Evolutionary conservation across 2,797 vertebrate genomes (phyloP).

Genomic region (Remorina albescens): DNA sequence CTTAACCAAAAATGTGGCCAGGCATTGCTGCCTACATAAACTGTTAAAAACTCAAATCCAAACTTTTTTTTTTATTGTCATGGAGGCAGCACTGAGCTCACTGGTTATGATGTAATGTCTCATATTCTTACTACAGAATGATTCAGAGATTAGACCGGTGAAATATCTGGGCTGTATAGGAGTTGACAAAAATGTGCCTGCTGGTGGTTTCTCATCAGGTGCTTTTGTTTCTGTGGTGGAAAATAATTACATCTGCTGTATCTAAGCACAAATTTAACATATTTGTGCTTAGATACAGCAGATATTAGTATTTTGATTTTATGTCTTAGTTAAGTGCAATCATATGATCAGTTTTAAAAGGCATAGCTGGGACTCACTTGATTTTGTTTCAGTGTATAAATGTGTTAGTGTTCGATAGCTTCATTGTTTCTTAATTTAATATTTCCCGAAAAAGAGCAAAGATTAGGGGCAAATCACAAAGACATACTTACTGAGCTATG

Average conservation of each 20-base stretch:
- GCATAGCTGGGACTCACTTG: too few species aligned
- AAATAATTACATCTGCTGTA: neutral
- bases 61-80: neutral
- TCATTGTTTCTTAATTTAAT: too few species aligned
- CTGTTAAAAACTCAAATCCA: neutral
- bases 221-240: neutral
- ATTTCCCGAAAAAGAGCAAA: neutral
- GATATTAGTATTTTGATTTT: too few species aligned
- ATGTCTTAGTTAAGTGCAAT: too few species aligned
- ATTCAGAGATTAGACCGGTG: constrained; percentile 22
- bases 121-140: constrained; percentile 1
- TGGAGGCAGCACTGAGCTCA: neutral
- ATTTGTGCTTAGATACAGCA: too few species aligned
- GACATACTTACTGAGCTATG: neutral
- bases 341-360: too few species aligned
- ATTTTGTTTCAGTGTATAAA: too few species aligned
- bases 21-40: neutral
- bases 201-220: constrained; percentile 23
- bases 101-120: neutral
- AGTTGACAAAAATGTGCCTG: constrained; percentile 20
- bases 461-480: neutral
- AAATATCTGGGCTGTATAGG: constrained; percentile 13
- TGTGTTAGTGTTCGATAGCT: too few species aligned
- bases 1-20: neutral
- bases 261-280: neutral